Evolutionary conservation across 2,113 vertebrate species (phyloP).

Genomic region (Silurus meridionalis): DNA sequence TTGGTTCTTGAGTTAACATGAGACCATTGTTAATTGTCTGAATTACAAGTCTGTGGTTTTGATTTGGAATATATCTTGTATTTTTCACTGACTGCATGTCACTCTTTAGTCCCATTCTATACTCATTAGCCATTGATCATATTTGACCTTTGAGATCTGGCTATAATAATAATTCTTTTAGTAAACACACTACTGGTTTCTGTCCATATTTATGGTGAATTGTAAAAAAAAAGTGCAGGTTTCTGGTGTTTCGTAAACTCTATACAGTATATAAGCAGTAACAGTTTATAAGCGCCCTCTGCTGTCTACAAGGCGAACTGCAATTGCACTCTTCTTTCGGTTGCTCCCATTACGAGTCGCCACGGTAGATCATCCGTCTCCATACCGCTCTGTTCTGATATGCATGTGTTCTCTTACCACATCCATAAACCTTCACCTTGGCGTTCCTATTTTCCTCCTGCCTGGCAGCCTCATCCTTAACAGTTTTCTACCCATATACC

Average conservation of each 20-base stretch:
- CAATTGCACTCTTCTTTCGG: background rate
- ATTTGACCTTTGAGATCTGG: too few relatives aligned
- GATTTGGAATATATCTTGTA: background rate
- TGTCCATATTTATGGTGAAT: background rate
- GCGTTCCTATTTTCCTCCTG: too few relatives aligned
- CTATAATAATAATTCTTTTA: background rate
- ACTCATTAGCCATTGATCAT: background rate
- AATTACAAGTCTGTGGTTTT: background rate
- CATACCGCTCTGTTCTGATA: too few relatives aligned
- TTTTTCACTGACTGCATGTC: background rate
- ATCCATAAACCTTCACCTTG: too few relatives aligned
- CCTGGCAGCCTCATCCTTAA: too few relatives aligned
- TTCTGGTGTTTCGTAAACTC: background rate
- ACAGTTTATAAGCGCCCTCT: background rate
- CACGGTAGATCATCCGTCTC: too few relatives aligned
- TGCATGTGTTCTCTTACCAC: too few relatives aligned
- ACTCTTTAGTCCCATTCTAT: background rate
- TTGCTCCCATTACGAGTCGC: too few relatives aligned
- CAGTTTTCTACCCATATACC: too few relatives aligned
- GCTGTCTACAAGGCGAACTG: background rate
- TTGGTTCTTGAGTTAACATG: background rate
- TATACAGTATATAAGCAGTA: background rate
- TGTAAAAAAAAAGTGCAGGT: background rate
- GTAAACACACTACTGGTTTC: too few relatives aligned
- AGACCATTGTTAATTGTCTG: background rate